Evolutionary conservation across 2,888 invertebrate genomes (phyloP), one percentile per base, ranked within the genome.

Genomic region (Hirtodrosophila trivittata): DNA sequence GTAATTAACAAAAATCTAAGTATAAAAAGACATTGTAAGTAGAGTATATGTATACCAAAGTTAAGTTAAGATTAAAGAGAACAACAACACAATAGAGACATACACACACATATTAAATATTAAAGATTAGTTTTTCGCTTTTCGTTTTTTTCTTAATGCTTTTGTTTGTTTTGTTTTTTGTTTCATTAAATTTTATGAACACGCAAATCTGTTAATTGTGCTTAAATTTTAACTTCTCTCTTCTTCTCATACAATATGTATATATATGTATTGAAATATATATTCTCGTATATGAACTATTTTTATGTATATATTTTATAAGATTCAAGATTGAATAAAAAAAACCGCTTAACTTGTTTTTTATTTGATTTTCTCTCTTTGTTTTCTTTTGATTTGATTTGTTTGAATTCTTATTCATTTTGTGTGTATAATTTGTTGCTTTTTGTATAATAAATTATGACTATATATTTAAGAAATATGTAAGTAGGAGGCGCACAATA

Each of bases 371-470:
- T 51, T n/a, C 46, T 54, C 13, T 5, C 14, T 39, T 45, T 16
- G 25, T 43, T 41, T 55, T 3, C 14, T 37, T 32, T 18, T 30
- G n/a, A 6, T 4, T 41, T 32, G 9, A 9, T 38, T 14, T 39
- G 43, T 33, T 42, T 45, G 6, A 38, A 14, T 32, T 64, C 10
- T 55, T 14, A 25, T 56, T 64, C 58, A 56, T 57, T 37, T 64
- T 66, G 65, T 58, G 71, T 75, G 62, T 69, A 72, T 69, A 66
- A 56, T 65, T 77, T 72, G 51, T 71, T 68, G 2, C 5, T 21
- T 21, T 60, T 47, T 60, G 71, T 73, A 75, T 69, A 75, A 75
- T 75, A 75, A 75, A 75, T 75, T 75, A 75, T 75, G 69, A 69
- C 75, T 75, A 75, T 72, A 60, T 71, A 56, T 71, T 68, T 71